phyloP scores from a whole-genome alignment of 2,797 vertebrate genomes.

The Pseudochirops corinnae region DNA sequence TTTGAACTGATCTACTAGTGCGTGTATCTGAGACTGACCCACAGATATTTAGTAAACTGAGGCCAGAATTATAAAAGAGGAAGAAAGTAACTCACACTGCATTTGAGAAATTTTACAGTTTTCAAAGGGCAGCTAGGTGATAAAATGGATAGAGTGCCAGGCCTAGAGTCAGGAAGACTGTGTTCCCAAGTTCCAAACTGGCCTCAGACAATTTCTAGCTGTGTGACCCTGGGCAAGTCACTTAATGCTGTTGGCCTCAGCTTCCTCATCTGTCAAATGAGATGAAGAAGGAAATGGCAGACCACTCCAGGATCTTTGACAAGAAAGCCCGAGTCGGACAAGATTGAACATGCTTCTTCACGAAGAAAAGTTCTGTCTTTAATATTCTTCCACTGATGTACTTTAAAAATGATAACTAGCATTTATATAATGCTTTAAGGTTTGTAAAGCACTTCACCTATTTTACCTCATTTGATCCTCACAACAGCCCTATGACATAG shows the following conservation, averaged over 20 bases:
- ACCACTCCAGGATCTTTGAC: not conserved
- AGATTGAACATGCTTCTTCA: not conserved
- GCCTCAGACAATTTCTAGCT: not conserved
- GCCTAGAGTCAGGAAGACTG: not conserved
- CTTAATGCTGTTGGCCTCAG: not conserved
- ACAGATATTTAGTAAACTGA: not conserved
- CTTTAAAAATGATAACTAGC: not conserved
- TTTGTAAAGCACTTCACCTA: not conserved
- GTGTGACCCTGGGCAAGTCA: not conserved
- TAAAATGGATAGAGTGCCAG: not conserved
- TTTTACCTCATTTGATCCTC: not conserved
- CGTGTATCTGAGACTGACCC: not conserved
- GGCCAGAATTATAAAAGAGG: not conserved
- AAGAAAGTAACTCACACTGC: not conserved
- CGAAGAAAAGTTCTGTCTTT: not conserved
- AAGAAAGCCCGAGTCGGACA: not conserved
- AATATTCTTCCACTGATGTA: not conserved
- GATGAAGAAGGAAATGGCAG: not conserved
- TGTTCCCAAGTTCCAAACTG: not conserved
- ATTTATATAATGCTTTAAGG: not conserved
- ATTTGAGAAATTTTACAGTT: not conserved
- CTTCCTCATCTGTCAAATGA: not conserved
- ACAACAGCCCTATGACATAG: not conserved
- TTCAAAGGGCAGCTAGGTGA: not conserved
- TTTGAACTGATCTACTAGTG: not conserved